These are phyloP conservation scores for Salticus scenicus DNA, from an alignment of 2,888 invertebrate genomes.

Conservation along the genomic window DNA sequence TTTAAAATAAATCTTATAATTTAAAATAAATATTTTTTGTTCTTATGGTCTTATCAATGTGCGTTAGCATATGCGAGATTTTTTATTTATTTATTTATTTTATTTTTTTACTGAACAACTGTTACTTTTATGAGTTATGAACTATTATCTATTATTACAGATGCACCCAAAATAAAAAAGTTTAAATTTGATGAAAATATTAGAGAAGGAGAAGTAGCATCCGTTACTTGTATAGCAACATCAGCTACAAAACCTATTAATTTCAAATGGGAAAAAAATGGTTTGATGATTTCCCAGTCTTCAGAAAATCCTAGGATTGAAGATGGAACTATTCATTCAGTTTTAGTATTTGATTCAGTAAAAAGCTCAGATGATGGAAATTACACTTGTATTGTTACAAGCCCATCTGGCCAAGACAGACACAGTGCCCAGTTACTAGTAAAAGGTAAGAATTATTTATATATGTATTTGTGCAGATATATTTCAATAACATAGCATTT, in stretches of 20 bases:
- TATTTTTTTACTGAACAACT: too few species aligned
- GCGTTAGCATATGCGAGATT: too few species aligned
- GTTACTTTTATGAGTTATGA: too few species aligned
- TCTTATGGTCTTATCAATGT: too few species aligned
- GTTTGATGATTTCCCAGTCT: not conserved
- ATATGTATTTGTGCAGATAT: not conserved
- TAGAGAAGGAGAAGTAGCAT: conserved; percentile 47
- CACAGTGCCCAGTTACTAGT: conserved; percentile 53
- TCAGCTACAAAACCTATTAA: conserved; percentile 30
- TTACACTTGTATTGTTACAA: conserved; percentile 65
- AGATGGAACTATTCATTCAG: conserved; percentile 34
- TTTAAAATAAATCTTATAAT: too few species aligned
- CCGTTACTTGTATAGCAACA: conserved; percentile 43
- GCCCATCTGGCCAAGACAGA: conserved; percentile 35
- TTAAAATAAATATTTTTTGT: too few species aligned
- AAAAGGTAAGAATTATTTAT: conserved; percentile 33
- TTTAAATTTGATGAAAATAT: conserved; percentile 57
- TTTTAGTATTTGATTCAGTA: conserved; percentile 53
- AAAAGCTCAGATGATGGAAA: conserved; percentile 48
- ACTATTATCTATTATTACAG: conserved; percentile 7
- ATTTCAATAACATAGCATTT: too few species aligned
- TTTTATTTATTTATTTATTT: too few species aligned
- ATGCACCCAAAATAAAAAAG: conserved; percentile 45
- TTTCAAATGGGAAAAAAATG: conserved; percentile 54
- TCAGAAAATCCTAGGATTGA: conserved; percentile 30